Conservation (phyloP, 2,797 vertebrate genomes). For the Cygnus olor region DNA sequence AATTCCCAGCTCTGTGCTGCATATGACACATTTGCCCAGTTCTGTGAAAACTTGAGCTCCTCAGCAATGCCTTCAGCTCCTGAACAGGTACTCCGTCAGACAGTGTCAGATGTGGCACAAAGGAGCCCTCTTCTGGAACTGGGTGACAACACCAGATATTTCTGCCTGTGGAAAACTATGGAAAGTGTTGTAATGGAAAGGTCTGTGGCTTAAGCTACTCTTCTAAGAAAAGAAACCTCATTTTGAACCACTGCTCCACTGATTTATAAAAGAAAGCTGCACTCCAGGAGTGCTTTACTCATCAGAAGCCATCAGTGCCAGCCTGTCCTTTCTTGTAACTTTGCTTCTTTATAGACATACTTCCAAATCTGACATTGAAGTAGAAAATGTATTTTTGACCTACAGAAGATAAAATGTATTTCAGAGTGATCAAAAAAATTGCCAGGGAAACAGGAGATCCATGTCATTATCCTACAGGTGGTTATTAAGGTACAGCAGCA, state of each 20-base stretch:
- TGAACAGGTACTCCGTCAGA: neutral
- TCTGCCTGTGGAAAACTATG: neutral
- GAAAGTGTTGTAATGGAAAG: neutral
- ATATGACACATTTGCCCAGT: no score
- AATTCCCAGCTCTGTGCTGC: neutral
- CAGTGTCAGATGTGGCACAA: accelerated
- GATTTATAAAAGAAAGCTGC: neutral
- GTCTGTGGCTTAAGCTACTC: neutral
- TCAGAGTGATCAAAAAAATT: neutral
- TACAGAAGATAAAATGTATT: neutral
- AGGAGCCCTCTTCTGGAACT: neutral
- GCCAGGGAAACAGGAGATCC: neutral
- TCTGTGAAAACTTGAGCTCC: neutral
- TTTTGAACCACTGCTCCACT: neutral
- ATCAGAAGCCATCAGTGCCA: neutral
- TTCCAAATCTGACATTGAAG: neutral
- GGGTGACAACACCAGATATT: neutral
- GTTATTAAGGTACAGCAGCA: neutral
- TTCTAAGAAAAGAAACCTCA: neutral
- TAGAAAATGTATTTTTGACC: neutral
- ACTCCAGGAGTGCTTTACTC: neutral
- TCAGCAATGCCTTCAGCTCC: neutral
- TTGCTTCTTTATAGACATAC: neutral
- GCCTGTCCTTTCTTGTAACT: neutral
- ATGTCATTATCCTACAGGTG: no score